phyloP scores from a whole-genome alignment of 2,888 invertebrate species.

The Acanthosepion esculentum region DNA sequence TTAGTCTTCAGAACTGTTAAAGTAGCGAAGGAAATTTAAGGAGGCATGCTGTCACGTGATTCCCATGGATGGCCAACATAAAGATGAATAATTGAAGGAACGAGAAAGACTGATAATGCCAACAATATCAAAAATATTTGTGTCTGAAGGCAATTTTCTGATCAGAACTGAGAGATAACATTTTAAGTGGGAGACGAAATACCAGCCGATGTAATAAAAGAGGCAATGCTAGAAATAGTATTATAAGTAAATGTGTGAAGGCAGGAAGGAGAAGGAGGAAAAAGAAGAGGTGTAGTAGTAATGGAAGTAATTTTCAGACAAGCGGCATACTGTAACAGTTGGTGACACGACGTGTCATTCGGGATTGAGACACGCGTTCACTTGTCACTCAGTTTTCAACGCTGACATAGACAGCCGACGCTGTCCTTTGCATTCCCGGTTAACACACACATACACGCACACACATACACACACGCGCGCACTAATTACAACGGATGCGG shows the following conservation, averaged over 20 bases:
- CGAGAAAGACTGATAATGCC: too few relatives aligned
- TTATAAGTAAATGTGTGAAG: neutral
- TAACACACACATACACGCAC: neutral
- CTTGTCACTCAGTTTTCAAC: neutral
- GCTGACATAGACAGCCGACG: neutral
- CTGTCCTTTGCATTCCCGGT: neutral
- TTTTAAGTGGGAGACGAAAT: neutral
- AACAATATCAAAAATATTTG: too few relatives aligned
- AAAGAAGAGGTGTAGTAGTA: neutral
- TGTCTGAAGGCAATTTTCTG: neutral
- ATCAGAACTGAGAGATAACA: neutral
- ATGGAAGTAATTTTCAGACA: neutral
- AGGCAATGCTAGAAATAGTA: neutral
- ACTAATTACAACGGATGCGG: neutral
- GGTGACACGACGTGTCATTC: neutral
- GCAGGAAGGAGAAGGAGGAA: neutral
- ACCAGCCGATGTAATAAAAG: neutral
- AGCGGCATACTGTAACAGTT: neutral
- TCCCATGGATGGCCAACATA: too few relatives aligned
- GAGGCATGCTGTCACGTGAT: too few relatives aligned
- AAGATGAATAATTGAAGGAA: too few relatives aligned
- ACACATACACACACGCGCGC: neutral
- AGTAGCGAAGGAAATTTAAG: too few relatives aligned
- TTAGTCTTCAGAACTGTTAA: too few relatives aligned
- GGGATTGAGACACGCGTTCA: slow-evolving; percentile 9